Evolutionary conservation across 2,888 invertebrate species (phyloP).

Genomic region (Pollenia labialis): DNA sequence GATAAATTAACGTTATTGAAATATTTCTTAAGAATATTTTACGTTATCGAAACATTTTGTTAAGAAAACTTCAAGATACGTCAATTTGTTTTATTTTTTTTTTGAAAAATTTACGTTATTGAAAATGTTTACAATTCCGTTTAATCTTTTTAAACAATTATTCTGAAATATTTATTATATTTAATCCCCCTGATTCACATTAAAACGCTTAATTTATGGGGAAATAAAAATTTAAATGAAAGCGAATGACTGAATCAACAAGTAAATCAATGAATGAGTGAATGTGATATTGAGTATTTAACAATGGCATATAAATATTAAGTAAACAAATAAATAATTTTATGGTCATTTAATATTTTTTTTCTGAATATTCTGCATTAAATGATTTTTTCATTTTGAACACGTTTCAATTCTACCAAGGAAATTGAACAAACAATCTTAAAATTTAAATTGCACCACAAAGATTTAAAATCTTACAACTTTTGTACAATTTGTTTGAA

Average conservation of each 20-base stretch:
- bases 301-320: conserved; percentile 2
- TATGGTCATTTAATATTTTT: conserved; percentile 20
- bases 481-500: no score
- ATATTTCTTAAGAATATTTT: no score
- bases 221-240: conserved; percentile 20
- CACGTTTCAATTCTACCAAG: background rate
- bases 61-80: no score
- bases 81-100: no score
- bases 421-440: background rate
- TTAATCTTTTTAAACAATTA: conserved; percentile 8
- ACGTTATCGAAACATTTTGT: no score
- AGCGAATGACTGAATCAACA: background rate
- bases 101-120: no score
- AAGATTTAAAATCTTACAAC: background rate
- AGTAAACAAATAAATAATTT: conserved; percentile 9
- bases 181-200: conserved; percentile 12
- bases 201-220: conserved; percentile 23
- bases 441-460: background rate
- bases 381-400: background rate
- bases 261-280: background rate
- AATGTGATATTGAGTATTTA: background rate
- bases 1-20: no score
- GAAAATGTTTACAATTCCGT: background rate
- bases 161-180: background rate
- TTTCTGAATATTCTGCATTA: background rate